Conservation (phyloP, 30 jellyfish, hydroid and myxozoan species). For the Chironex yamaguchii region DNA sequence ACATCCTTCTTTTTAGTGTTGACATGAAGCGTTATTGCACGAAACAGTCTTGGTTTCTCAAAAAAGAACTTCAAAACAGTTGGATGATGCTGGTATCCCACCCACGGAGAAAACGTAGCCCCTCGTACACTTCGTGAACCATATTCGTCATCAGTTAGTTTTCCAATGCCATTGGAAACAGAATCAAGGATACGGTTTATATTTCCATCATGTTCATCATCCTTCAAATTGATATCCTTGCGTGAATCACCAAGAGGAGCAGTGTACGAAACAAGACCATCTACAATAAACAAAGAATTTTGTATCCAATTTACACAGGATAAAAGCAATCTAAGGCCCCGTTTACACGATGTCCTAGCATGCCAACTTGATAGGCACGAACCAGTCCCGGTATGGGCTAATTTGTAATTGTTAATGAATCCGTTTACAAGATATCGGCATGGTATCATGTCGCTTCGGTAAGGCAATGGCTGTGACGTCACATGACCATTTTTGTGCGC, state of each 20-base stretch:
- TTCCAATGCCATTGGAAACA: slow-evolving; percentile 75
- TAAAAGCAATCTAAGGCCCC: too few species aligned
- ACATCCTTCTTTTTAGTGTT: slow-evolving; percentile 18
- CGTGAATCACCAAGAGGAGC: slow-evolving; percentile 74
- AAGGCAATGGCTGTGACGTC: too few species aligned
- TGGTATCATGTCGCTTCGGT: too few species aligned
- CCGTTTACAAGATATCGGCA: too few species aligned
- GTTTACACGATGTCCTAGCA: too few species aligned
- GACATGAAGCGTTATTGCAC: slow-evolving; percentile 45
- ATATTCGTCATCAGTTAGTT: slow-evolving; percentile 66
- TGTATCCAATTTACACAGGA: too few species aligned
- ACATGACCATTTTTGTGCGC: too few species aligned
- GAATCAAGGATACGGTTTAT: slow-evolving; percentile 17
- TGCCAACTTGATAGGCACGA: too few species aligned
- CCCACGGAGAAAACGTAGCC: slow-evolving; percentile 42
- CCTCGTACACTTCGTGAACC: neutral
- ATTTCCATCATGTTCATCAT: slow-evolving; percentile 64
- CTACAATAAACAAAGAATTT: slow-evolving; percentile 7
- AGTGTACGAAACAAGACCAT: slow-evolving; percentile 70
- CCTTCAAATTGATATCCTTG: slow-evolving; percentile 46
- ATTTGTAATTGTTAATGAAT: too few species aligned
- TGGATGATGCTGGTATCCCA: slow-evolving; percentile 61
- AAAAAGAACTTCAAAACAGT: slow-evolving; percentile 35
- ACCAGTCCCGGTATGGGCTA: too few species aligned
- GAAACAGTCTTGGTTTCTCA: slow-evolving; percentile 28